phyloP scores from a whole-genome alignment of 2,888 invertebrate species.

The Cosmia pyralina region DNA sequence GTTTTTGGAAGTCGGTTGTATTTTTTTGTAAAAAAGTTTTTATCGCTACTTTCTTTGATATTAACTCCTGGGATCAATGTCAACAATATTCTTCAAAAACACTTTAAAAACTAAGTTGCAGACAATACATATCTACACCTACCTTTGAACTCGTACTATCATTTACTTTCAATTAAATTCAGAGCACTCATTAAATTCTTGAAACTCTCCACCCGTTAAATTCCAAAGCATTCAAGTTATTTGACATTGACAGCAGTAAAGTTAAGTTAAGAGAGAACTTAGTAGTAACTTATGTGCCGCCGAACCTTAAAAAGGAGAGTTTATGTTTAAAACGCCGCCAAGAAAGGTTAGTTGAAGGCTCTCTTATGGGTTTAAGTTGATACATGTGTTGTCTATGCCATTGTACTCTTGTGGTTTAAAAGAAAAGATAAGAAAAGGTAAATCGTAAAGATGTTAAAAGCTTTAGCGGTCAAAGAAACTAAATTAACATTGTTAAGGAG shows the following conservation, averaged over 20 bases:
- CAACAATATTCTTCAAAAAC: neutral
- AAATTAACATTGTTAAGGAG: neutral
- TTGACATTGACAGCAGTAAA: neutral
- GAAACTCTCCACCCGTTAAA: neutral
- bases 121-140: too few relatives aligned
- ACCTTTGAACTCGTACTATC: too few relatives aligned
- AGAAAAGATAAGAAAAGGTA: slow-evolving; percentile 13
- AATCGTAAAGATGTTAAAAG: slow-evolving; percentile 42
- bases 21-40: too few relatives aligned
- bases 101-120: neutral
- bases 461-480: neutral
- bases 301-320: neutral
- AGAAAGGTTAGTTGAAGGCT: slow-evolving; percentile 1
- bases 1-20: too few relatives aligned
- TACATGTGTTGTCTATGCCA: slow-evolving; percentile 7
- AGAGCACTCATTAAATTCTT: too few relatives aligned
- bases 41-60: neutral
- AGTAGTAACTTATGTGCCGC: neutral
- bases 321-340: slow-evolving; percentile 32
- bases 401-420: slow-evolving; percentile 5
- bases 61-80: neutral
- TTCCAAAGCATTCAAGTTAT: slow-evolving; percentile 9
- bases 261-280: slow-evolving; percentile 30
- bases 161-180: neutral
- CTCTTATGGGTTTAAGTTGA: neutral